Conservation (phyloP, 92 coral and sea anemone species). For the Palythoa grandiflora region DNA sequence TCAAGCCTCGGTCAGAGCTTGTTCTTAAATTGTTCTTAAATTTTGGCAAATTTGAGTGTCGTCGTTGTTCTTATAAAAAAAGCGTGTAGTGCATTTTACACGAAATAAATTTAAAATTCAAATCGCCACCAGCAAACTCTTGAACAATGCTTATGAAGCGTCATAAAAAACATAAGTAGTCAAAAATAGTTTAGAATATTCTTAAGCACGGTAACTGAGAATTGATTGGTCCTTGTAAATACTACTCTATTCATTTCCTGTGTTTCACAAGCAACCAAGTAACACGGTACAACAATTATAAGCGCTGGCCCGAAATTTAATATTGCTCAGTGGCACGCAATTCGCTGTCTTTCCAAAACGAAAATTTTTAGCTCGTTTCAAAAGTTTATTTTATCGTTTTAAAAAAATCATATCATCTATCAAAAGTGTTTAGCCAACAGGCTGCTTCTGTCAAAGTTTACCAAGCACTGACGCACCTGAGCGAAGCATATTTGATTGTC, state of each 20-base stretch:
- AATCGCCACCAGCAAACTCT: no score
- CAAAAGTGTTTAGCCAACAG: no score
- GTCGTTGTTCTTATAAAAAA: no score
- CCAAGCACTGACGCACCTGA: not conserved
- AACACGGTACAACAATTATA: not conserved
- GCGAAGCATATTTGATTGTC: no score
- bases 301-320: not conserved
- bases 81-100: no score
- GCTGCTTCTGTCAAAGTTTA: not conserved
- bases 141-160: no score
- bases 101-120: no score
- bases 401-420: no score
- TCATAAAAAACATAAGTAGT: no score
- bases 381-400: not conserved
- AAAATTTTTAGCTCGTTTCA: not conserved
- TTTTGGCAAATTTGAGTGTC: no score
- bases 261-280: not conserved
- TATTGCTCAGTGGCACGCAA: not conserved
- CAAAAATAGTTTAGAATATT: not conserved
- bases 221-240: not conserved
- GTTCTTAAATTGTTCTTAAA: no score
- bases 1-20: no score
- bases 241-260: not conserved
- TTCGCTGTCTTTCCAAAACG: not conserved
- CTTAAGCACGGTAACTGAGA: not conserved